These are phyloP conservation scores for Coelopa pilipes DNA, from an alignment of 2,888 invertebrate species.

Conservation along the genomic window DNA sequence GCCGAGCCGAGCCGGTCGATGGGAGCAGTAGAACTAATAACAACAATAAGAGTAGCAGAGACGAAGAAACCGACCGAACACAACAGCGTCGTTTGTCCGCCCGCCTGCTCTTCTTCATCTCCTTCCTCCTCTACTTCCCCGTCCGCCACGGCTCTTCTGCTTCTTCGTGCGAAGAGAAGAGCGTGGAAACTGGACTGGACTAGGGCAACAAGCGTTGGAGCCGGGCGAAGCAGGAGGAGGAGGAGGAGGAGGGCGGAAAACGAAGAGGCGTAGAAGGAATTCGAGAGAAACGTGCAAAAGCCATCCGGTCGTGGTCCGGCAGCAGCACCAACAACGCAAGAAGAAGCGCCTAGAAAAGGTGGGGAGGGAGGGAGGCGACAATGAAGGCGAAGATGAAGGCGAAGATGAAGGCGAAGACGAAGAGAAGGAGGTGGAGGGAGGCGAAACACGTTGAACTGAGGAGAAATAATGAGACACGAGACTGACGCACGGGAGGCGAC, in stretches of 20 bases:
- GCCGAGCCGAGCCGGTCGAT: too few species aligned
- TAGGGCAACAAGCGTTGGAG: conserved; percentile 13
- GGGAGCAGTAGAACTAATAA: not conserved
- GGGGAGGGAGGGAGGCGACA: too few species aligned
- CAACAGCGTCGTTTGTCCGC: not conserved
- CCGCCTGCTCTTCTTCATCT: too few species aligned
- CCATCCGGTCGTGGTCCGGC: not conserved
- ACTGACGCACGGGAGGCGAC: too few species aligned
- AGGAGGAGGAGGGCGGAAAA: too few species aligned
- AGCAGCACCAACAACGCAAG: not conserved
- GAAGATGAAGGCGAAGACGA: too few species aligned
- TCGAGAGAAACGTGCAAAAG: conserved; percentile 4
- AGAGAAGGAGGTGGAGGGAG: too few species aligned
- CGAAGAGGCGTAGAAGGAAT: not conserved
- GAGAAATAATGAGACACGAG: too few species aligned
- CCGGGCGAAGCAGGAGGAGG: too few species aligned
- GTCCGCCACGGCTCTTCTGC: not conserved
- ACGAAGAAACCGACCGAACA: not conserved
- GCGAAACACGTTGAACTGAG: too few species aligned
- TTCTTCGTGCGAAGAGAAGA: not conserved
- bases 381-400: too few species aligned
- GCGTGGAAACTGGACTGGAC: conserved; percentile 15
- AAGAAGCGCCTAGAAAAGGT: not conserved
- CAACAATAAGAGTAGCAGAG: not conserved
- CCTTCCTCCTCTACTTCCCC: not conserved